Evolutionary conservation across 2,888 invertebrate genomes (phyloP).

Genomic region (Sinelater perroti): DNA sequence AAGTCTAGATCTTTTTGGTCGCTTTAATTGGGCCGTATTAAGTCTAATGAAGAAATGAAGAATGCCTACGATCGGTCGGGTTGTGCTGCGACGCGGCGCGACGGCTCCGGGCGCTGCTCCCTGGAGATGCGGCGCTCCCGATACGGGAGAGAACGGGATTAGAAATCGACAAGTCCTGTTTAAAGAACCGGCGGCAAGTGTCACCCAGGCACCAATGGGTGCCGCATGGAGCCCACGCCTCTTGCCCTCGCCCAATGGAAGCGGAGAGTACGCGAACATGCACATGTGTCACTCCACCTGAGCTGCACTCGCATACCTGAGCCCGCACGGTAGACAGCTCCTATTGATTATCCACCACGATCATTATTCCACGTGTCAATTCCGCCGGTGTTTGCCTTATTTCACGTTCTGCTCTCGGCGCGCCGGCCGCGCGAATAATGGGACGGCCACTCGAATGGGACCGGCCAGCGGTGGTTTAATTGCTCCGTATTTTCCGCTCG

Average conservation of each 20-base stretch:
- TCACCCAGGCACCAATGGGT: slow-evolving; percentile 44
- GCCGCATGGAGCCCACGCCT: slow-evolving; percentile 47
- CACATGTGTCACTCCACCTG: slow-evolving; percentile 43
- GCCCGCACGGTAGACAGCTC: slow-evolving; percentile 35
- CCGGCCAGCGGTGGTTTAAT: slow-evolving; percentile 25
- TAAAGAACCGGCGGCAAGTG: slow-evolving; percentile 40
- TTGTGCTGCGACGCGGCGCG: too few species aligned
- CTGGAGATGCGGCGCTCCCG: too few species aligned
- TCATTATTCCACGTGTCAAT: slow-evolving; percentile 44
- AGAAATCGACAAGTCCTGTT: slow-evolving; percentile 42
- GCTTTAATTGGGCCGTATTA: too few species aligned
- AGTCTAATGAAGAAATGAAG: too few species aligned
- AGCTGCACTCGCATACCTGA: slow-evolving; percentile 38
- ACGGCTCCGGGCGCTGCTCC: too few species aligned
- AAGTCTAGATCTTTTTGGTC: too few species aligned
- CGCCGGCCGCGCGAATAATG: slow-evolving; percentile 20
- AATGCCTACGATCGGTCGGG: too few species aligned
- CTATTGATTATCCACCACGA: slow-evolving; percentile 43
- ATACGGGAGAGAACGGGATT: slow-evolving; percentile 29
- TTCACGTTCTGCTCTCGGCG: slow-evolving; percentile 21
- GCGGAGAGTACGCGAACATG: slow-evolving; percentile 35
- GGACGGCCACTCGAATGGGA: slow-evolving; percentile 19
- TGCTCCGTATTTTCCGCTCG: slow-evolving; percentile 23
- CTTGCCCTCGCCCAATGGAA: slow-evolving; percentile 52
- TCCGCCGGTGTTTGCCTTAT: slow-evolving; percentile 36